Conservation (phyloP, 2,888 invertebrate genomes). For the Sphaeridia pumilis region DNA sequence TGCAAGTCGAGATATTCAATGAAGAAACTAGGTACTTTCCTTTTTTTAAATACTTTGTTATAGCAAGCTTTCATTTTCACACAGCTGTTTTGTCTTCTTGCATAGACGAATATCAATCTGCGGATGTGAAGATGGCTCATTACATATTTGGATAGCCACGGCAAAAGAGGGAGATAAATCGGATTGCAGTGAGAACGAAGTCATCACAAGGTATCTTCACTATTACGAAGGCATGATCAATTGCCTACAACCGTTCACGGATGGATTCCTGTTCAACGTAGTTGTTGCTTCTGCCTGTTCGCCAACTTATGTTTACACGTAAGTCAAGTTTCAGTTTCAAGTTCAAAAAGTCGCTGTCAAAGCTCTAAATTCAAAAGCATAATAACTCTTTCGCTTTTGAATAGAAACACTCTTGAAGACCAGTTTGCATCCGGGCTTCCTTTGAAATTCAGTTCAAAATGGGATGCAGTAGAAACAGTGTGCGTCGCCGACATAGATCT, state of each 20-base stretch:
- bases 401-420: slow-evolving; percentile 38
- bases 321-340: slow-evolving; percentile 11
- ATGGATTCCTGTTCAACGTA: slow-evolving; percentile 30
- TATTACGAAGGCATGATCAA: slow-evolving; percentile 32
- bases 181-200: slow-evolving; percentile 10
- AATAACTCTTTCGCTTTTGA: neutral
- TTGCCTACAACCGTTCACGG: slow-evolving; percentile 27
- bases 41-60: neutral
- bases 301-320: slow-evolving; percentile 34
- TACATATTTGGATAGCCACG: slow-evolving; percentile 25
- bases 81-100: too few relatives aligned
- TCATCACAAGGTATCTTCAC: slow-evolving; percentile 25
- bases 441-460: slow-evolving; percentile 45
- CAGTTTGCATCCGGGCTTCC: slow-evolving; percentile 37
- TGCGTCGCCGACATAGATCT: slow-evolving; percentile 57
- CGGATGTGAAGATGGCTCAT: slow-evolving; percentile 32
- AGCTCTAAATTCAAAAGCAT: too few relatives aligned
- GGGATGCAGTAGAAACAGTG: slow-evolving; percentile 50
- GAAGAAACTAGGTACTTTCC: slow-evolving; percentile 13
- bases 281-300: slow-evolving; percentile 32
- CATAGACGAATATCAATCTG: slow-evolving; percentile 31
- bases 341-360: neutral
- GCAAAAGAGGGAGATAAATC: neutral
- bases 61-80: neutral
- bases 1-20: slow-evolving; percentile 30